A percentile compares a stretch with the other conserved stretches of the same genome.
Evolutionary conservation across 2,797 vertebrate species (phyloP).

Genomic region (Chelonia mydas): DNA sequence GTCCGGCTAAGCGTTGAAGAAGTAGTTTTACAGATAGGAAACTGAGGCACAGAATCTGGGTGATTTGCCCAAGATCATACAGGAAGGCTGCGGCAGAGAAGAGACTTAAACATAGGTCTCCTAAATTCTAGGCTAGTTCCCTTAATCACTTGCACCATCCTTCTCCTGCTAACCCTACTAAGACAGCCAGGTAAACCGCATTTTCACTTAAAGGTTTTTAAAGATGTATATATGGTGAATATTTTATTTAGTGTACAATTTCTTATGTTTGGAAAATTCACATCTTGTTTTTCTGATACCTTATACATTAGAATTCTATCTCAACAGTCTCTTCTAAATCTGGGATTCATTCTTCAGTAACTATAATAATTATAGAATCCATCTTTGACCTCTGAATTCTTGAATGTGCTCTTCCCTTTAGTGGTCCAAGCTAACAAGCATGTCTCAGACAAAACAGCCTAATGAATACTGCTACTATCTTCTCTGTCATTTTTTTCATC

Average conservation of each 20-base stretch:
- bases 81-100: not conserved
- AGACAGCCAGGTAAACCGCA: not conserved
- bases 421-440: not conserved
- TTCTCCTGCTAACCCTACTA: not conserved
- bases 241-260: not conserved
- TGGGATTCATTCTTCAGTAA: not conserved
- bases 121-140: not conserved
- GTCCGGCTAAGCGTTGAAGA: no score
- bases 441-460: not conserved
- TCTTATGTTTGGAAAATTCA: not conserved
- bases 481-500: not conserved
- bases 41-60: not conserved
- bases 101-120: fast-evolving
- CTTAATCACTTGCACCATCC: fast-evolving
- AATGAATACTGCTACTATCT: not conserved
- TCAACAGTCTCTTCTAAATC: not conserved
- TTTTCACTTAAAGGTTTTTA: not conserved
- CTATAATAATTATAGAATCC: not conserved
- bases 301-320: not conserved
- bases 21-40: not conserved
- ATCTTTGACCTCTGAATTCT: not conserved
- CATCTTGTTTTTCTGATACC: constrained; percentile 1
- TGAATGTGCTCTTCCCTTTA: not conserved
- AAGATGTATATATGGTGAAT: not conserved
- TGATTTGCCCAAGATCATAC: not conserved